A percentile compares a stretch with the other conserved stretches of the same genome.
Evolutionary conservation across 2,113 vertebrate genomes (phyloP).

Genomic region (Brachyhypopomus occidentalis): DNA sequence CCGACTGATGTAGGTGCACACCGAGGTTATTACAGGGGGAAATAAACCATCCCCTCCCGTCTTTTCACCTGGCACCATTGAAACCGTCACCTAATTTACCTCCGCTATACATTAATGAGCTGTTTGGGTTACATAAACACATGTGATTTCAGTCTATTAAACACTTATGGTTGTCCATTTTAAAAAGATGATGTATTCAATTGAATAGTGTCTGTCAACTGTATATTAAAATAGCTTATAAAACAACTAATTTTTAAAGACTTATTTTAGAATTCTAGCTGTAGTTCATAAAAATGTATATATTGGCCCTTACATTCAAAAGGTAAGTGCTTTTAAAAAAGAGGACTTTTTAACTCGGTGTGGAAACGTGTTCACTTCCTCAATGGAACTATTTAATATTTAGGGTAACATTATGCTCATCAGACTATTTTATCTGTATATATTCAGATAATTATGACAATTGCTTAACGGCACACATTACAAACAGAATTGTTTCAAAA

Average conservation of each 20-base stretch:
- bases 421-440: no score
- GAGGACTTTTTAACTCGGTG: neutral
- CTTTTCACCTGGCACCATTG: slow-evolving; percentile 86
- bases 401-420: neutral
- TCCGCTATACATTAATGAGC: slow-evolving; percentile 90
- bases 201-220: neutral
- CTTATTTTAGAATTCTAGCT: no score
- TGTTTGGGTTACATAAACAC: slow-evolving; percentile 82
- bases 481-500: no score
- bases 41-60: slow-evolving; percentile 81
- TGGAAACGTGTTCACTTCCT: neutral
- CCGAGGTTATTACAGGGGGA: slow-evolving; percentile 88
- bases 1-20: slow-evolving; percentile 92
- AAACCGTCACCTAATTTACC: slow-evolving; percentile 91
- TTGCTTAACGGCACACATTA: no score
- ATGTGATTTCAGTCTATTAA: slow-evolving; percentile 66
- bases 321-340: neutral
- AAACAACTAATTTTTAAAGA: neutral
- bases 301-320: no score
- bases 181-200: no score
- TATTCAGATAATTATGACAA: no score
- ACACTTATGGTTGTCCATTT: slow-evolving; percentile 37
- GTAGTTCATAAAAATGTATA: no score
- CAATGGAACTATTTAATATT: neutral
- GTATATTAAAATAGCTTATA: neutral